Evolutionary conservation across 2,113 vertebrate species (phyloP).

Genomic region (Dipodomys merriami): DNA sequence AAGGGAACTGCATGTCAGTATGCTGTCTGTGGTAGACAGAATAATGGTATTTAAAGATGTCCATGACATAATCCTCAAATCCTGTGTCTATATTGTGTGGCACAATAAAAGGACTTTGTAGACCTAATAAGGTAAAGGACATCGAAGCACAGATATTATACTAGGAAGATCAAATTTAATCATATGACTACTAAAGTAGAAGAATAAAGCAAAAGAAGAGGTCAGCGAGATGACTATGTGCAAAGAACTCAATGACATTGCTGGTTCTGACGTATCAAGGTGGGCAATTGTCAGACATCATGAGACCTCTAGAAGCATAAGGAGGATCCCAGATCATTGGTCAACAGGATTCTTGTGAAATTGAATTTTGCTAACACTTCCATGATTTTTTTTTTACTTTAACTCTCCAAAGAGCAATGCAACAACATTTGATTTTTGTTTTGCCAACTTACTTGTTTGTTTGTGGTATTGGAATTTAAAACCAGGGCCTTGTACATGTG

Average conservation of each 20-base stretch:
- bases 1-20: neutral
- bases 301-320: neutral
- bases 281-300: neutral
- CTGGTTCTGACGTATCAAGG: neutral
- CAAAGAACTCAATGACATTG: neutral
- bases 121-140: neutral
- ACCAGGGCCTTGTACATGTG: neutral
- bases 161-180: neutral
- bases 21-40: neutral
- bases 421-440: neutral
- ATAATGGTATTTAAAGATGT: neutral
- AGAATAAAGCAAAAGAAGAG: neutral
- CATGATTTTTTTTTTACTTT: neutral
- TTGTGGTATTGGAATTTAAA: neutral
- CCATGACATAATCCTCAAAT: constrained; percentile 7
- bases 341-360: neutral
- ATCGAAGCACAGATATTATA: neutral
- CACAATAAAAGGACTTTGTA: neutral
- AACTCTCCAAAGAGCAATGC: neutral
- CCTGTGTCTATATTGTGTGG: neutral
- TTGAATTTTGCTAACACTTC: constrained; percentile 11
- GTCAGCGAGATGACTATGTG: neutral
- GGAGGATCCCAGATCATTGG: neutral
- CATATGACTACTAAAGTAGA: neutral
- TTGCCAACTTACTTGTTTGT: neutral